A percentile compares a stretch with the other conserved stretches of the same genome.
These are phyloP conservation scores for Noctuana brunneofusca DNA, from an alignment of 2,888 invertebrate genomes.

Conservation along the genomic window DNA sequence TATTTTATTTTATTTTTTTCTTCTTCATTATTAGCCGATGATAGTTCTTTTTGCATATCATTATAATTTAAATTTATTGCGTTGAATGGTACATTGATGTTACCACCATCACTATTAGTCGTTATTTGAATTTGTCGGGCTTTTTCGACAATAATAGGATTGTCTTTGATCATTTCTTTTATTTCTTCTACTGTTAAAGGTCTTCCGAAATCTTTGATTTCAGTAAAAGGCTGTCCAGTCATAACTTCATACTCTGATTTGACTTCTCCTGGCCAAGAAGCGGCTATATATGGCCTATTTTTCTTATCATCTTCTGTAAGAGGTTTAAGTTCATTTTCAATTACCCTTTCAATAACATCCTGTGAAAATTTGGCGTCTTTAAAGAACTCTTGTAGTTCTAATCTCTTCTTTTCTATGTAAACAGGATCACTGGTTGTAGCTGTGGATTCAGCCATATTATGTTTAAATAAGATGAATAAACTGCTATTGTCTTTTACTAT, in stretches of 20 bases:
- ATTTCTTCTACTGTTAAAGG: slow-evolving; percentile 63
- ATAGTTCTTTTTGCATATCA: slow-evolving; percentile 60
- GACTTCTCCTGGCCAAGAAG: slow-evolving; percentile 59
- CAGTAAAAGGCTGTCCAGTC: slow-evolving; percentile 74
- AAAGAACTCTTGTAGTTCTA: slow-evolving; percentile 64
- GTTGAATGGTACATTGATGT: slow-evolving; percentile 58
- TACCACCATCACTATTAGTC: slow-evolving; percentile 46
- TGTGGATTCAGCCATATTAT: slow-evolving; percentile 49
- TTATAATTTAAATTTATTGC: slow-evolving; percentile 59
- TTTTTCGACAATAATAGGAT: slow-evolving; percentile 68
- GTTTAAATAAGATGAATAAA: neutral
- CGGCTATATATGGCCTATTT: slow-evolving; percentile 61
- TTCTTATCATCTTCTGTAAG: slow-evolving; percentile 44
- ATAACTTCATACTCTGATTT: slow-evolving; percentile 74
- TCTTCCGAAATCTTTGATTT: slow-evolving; percentile 58
- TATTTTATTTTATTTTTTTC: slow-evolving; percentile 60
- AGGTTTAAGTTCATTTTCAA: slow-evolving; percentile 70
- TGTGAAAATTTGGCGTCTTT: slow-evolving; percentile 60
- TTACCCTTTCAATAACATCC: slow-evolving; percentile 58
- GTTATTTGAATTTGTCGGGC: slow-evolving; percentile 72
- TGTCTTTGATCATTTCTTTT: slow-evolving; percentile 60
- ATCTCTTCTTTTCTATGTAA: slow-evolving; percentile 59
- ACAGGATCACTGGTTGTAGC: slow-evolving; percentile 46
- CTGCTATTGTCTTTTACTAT: no score
- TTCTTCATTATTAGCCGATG: slow-evolving; percentile 50